These are phyloP conservation scores for Cromileptes altivelis DNA, from an alignment of 2,113 vertebrate genomes.

Conservation along the genomic window DNA sequence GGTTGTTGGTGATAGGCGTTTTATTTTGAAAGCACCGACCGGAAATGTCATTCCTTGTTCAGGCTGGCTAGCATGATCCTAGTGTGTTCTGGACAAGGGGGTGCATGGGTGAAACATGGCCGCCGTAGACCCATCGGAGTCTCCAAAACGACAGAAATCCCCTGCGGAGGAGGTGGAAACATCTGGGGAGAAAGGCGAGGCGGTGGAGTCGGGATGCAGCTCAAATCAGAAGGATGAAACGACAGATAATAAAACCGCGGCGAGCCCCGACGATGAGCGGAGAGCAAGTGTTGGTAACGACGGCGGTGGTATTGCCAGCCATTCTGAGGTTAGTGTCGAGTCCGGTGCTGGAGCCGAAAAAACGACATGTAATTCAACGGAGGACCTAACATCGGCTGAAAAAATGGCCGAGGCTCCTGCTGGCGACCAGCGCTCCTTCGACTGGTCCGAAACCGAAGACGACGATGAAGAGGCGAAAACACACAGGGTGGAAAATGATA, in stretches of 20 bases:
- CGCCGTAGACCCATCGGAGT: constrained; percentile 77
- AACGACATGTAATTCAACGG: constrained; percentile 60
- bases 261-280: constrained; percentile 9
- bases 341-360: constrained; percentile 63
- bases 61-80: constrained; percentile 49
- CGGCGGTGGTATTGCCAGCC: constrained; percentile 55
- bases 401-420: constrained; percentile 62
- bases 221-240: constrained; percentile 3
- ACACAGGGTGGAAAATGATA: constrained; percentile 38
- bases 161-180: constrained; percentile 56
- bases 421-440: constrained; percentile 43
- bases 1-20: background rate
- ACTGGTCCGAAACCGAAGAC: constrained; percentile 75
- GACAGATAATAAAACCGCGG: background rate
- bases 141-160: constrained; percentile 65
- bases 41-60: constrained; percentile 40
- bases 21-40: constrained; percentile 71
- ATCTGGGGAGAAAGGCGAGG: constrained; percentile 33
- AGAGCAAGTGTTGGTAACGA: constrained; percentile 25
- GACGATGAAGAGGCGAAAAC: constrained; percentile 26
- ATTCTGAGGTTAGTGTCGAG: constrained; percentile 63
- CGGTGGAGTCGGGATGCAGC: constrained; percentile 21
- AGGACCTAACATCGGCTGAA: constrained; percentile 45
- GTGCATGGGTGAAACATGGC: constrained; percentile 85
- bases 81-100: constrained; percentile 67